These are phyloP conservation scores for Graphium colonna DNA, from an alignment of 2,888 invertebrate genomes.

Conservation along the genomic window DNA sequence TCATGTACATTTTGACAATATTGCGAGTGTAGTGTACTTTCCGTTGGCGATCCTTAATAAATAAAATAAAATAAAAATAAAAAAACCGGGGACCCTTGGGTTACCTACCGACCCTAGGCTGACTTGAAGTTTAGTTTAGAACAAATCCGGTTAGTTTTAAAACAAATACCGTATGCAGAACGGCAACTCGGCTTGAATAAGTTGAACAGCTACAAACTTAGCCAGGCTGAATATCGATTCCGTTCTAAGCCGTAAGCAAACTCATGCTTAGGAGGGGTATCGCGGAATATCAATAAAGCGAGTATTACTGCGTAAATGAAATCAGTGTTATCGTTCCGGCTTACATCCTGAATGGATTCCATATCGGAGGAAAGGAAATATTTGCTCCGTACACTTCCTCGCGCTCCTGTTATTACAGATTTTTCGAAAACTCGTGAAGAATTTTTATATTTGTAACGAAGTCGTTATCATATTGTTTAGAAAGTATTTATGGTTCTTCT, in stretches of 20 bases:
- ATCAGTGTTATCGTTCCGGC: constrained; percentile 14
- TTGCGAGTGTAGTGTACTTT: too few relatives aligned
- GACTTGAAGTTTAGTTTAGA: too few relatives aligned
- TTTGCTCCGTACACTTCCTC: constrained; percentile 8
- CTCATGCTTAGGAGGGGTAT: not conserved
- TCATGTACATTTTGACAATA: too few relatives aligned
- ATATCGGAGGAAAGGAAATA: constrained; percentile 11
- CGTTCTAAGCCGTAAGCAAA: not conserved
- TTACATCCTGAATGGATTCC: constrained; percentile 13
- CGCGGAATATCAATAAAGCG: not conserved
- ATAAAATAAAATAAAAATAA: too few relatives aligned
- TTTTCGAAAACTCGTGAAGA: not conserved
- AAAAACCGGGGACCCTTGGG: too few relatives aligned
- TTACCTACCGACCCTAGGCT: too few relatives aligned
- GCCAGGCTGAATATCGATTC: not conserved
- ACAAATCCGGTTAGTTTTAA: too few relatives aligned
- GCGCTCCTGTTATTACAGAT: constrained; percentile 16
- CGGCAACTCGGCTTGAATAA: not conserved
- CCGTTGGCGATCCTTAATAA: too few relatives aligned
- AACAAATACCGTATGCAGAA: not conserved
- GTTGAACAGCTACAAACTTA: not conserved
- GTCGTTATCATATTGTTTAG: too few relatives aligned
- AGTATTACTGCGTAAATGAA: not conserved
- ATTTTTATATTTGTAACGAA: too few relatives aligned
- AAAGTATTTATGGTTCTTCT: too few relatives aligned